These are phyloP conservation scores for Odontamblyopus lacepedii DNA, from an alignment of 2,797 vertebrate genomes.

Conservation along the genomic window DNA sequence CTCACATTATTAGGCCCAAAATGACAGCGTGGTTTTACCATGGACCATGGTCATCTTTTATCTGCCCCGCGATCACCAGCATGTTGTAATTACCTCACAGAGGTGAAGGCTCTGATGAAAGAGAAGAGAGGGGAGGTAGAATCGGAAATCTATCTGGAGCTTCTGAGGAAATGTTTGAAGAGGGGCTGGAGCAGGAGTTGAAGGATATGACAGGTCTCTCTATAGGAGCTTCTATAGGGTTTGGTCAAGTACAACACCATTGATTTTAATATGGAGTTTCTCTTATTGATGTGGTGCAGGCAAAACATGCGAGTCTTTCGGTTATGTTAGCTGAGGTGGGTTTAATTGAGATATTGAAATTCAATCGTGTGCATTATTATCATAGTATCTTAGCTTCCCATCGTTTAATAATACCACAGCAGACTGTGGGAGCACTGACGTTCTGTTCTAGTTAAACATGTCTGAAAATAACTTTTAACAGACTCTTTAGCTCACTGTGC, in stretches of 20 bases:
- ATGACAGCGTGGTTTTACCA: slow-evolving; percentile 39
- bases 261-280: neutral
- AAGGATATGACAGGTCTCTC: neutral
- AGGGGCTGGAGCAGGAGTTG: neutral
- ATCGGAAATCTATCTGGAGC: slow-evolving; percentile 34
- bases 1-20: slow-evolving; percentile 48
- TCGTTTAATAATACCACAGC: neutral
- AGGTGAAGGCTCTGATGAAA: no score
- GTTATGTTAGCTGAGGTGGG: neutral
- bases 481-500: no score
- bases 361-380: neutral
- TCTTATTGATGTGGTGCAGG: neutral
- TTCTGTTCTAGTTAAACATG: no score
- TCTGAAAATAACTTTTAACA: no score
- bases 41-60: slow-evolving; percentile 41
- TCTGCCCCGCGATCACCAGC: slow-evolving; percentile 25
- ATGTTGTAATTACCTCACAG: slow-evolving; percentile 38
- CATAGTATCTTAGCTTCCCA: neutral
- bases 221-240: slow-evolving; percentile 3
- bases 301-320: neutral
- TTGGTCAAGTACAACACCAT: neutral
- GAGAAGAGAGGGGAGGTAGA: slow-evolving; percentile 28
- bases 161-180: slow-evolving; percentile 1
- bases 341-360: neutral
- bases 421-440: no score